phyloP scores from a whole-genome alignment of 1,140 invertebrate species.

The Chrysoperla carnea region DNA sequence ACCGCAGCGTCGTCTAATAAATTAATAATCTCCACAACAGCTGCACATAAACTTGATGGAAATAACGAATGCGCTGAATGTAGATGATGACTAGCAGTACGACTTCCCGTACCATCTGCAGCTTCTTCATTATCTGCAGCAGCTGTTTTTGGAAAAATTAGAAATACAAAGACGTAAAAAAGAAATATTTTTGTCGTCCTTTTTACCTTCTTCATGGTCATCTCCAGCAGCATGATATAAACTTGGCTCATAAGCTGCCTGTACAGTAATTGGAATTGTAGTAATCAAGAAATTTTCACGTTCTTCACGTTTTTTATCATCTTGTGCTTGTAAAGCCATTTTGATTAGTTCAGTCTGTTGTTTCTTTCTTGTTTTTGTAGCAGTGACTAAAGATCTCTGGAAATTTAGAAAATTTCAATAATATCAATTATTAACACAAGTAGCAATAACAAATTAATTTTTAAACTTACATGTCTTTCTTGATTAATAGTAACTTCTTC shows the following conservation, averaged over 20 bases:
- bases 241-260: slow-evolving; percentile 91
- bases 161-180: not conserved
- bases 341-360: slow-evolving; percentile 97
- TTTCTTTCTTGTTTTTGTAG: slow-evolving; percentile 95
- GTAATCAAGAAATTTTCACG: slow-evolving; percentile 92
- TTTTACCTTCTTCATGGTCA: slow-evolving; percentile 67
- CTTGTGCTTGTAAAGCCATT: slow-evolving; percentile 82
- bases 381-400: slow-evolving; percentile 89
- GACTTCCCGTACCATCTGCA: slow-evolving; percentile 45
- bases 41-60: slow-evolving; percentile 88
- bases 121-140: slow-evolving; percentile 30
- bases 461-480: slow-evolving; percentile 74
- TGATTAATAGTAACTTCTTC: slow-evolving; percentile 99
- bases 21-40: slow-evolving; percentile 86
- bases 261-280: slow-evolving; percentile 86
- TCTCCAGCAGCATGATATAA: slow-evolving; percentile 67
- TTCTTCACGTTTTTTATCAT: slow-evolving; percentile 86
- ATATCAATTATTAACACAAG: not conserved
- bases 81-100: slow-evolving; percentile 57
- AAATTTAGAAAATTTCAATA: slow-evolving; percentile 14
- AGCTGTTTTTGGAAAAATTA: not conserved
- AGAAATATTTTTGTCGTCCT: not conserved
- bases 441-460: not conserved
- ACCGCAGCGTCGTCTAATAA: slow-evolving; percentile 93
- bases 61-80: slow-evolving; percentile 88